A percentile compares a stretch with the other conserved stretches of the same genome.
Conservation (phyloP, 2,113 vertebrate species). For the Hemibagrus wyckioides region DNA sequence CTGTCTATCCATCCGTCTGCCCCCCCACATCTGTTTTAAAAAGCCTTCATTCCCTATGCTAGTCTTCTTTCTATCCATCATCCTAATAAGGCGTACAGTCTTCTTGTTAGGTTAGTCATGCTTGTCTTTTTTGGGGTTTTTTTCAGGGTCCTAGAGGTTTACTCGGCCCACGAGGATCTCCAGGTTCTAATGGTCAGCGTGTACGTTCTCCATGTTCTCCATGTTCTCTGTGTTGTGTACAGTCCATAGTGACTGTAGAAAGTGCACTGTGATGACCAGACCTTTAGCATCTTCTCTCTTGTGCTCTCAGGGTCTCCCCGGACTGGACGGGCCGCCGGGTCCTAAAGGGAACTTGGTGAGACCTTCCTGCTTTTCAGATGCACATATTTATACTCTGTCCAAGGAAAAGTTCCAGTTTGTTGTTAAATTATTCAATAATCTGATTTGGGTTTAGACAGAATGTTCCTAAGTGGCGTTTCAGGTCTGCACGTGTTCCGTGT, state of each 20-base stretch:
- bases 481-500: neutral
- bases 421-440: neutral
- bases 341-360: constrained; percentile 97
- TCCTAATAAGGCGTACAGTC: neutral
- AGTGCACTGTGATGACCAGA: neutral
- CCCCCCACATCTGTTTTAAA: neutral
- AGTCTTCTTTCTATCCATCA: too few relatives aligned
- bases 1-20: neutral
- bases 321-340: constrained; percentile 88
- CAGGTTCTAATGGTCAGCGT: constrained; percentile 87
- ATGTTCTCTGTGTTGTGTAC: neutral
- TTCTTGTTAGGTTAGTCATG: neutral
- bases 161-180: constrained; percentile 88
- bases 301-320: constrained; percentile 82
- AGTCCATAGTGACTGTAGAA: neutral
- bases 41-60: too few relatives aligned
- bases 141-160: constrained; percentile 89
- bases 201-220: constrained; percentile 74
- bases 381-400: neutral
- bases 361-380: constrained; percentile 24
- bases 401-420: neutral
- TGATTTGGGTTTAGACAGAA: neutral
- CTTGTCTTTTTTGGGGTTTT: constrained; percentile 16
- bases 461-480: neutral
- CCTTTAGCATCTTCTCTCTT: neutral